These are phyloP conservation scores for Holothuria glaberrima DNA, from an alignment of 35 echinoderm and acorn worm genomes.

Conservation along the genomic window DNA sequence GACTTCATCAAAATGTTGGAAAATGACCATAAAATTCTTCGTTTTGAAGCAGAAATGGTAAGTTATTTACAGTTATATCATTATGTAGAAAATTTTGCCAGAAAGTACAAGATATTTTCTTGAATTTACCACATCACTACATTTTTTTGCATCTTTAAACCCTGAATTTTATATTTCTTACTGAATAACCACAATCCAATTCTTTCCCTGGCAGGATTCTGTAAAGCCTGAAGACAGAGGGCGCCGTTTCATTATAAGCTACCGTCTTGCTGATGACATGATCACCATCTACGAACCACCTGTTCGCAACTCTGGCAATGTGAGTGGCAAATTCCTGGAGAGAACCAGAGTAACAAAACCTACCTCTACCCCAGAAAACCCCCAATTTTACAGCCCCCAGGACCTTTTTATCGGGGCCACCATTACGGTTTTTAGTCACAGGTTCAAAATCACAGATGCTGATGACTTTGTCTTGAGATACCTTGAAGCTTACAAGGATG, in stretches of 20 bases:
- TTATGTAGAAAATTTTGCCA: neutral
- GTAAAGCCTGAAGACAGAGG: constrained; percentile 93
- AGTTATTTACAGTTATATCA: neutral
- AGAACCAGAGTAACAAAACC: constrained; percentile 88
- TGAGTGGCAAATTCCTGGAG: constrained; percentile 90
- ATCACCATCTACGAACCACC: constrained; percentile 97
- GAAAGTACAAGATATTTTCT: neutral
- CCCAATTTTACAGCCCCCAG: constrained; percentile 91
- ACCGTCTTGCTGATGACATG: constrained; percentile 96
- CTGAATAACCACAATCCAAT: neutral
- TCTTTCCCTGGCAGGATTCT: constrained; percentile 74
- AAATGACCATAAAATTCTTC: constrained; percentile 97
- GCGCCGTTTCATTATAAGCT: constrained; percentile 94
- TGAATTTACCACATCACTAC: neutral
- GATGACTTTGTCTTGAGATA: constrained; percentile 90
- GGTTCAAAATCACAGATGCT: constrained; percentile 87
- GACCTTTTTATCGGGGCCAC: constrained; percentile 86
- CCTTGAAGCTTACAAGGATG: constrained; percentile 62
- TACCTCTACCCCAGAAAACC: constrained; percentile 67
- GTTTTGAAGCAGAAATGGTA: constrained; percentile 95
- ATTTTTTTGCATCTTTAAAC: neutral
- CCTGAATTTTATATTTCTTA: neutral
- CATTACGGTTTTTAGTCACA: constrained; percentile 77
- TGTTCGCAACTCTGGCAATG: constrained; percentile 92
- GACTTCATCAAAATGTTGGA: constrained; percentile 99